phyloP scores from a whole-genome alignment of 2,113 vertebrate genomes.

The Tonatia bakeri region DNA sequence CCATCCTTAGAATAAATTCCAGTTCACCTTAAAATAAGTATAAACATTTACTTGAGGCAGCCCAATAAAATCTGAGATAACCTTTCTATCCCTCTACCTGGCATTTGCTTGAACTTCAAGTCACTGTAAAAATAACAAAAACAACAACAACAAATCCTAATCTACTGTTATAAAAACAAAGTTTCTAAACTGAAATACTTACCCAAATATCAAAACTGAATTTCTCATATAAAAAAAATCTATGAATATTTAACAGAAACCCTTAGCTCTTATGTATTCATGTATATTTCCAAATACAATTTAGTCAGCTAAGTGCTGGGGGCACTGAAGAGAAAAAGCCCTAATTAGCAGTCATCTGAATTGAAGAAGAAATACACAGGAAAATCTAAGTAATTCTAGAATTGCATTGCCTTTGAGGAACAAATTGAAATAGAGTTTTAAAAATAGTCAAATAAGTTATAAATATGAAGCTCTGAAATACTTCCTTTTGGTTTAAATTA shows the following conservation, averaged over 20 bases:
- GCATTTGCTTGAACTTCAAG: constrained; percentile 40
- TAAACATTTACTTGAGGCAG: not conserved
- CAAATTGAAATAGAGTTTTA: constrained; percentile 66
- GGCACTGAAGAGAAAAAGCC: constrained; percentile 75
- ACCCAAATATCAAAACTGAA: constrained; percentile 60
- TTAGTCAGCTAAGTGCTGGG: constrained; percentile 69
- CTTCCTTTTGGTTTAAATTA: constrained; percentile 32
- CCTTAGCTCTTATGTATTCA: constrained; percentile 73
- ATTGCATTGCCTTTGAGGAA: constrained; percentile 63
- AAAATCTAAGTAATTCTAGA: constrained; percentile 78
- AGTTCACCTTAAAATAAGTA: not conserved
- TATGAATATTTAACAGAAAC: constrained; percentile 79
- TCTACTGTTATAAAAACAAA: constrained; percentile 61
- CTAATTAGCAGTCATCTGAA: constrained; percentile 78
- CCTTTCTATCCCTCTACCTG: not conserved
- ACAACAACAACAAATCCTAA: not conserved
- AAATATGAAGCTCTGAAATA: constrained; percentile 69
- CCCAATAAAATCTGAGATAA: not conserved
- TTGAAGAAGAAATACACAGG: constrained; percentile 72
- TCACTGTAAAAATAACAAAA: not conserved
- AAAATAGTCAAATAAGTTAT: constrained; percentile 67
- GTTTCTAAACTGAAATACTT: constrained; percentile 76
- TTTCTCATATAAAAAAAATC: constrained; percentile 61
- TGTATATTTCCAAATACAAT: constrained; percentile 75
- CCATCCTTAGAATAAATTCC: not conserved